These are phyloP conservation scores for Oryzias sinensis DNA, from an alignment of 2,797 vertebrate genomes.

Conservation along the genomic window DNA sequence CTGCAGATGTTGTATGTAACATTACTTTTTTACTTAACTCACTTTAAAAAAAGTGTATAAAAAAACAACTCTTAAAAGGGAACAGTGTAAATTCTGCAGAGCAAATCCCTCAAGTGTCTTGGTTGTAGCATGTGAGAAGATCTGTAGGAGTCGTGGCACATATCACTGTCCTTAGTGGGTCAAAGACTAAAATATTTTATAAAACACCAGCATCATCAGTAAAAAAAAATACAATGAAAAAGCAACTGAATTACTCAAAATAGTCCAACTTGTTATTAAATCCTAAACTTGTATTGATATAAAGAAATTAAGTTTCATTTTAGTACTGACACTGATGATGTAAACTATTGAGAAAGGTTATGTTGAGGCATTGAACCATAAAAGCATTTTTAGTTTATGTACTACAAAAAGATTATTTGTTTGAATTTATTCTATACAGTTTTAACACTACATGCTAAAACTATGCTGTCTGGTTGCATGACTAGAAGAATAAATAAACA, in stretches of 20 bases:
- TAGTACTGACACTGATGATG: neutral
- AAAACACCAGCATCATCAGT: slow-evolving; percentile 36
- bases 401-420: slow-evolving; percentile 24
- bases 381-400: slow-evolving; percentile 30
- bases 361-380: slow-evolving; percentile 23
- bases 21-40: too few relatives aligned
- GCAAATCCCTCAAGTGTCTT: slow-evolving; percentile 37
- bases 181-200: slow-evolving; percentile 30
- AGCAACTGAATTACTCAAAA: too few relatives aligned
- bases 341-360: slow-evolving; percentile 4
- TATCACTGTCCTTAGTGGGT: slow-evolving; percentile 39
- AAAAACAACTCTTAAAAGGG: slow-evolving; percentile 40
- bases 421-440: neutral
- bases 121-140: slow-evolving; percentile 42
- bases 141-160: slow-evolving; percentile 36
- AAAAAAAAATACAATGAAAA: slow-evolving; percentile 23
- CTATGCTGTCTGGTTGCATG: slow-evolving; percentile 9
- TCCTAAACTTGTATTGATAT: slow-evolving; percentile 1
- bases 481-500: neutral
- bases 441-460: too few relatives aligned
- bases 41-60: neutral
- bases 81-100: slow-evolving; percentile 50
- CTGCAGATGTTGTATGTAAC: neutral
- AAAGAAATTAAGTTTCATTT: neutral
- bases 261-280: too few relatives aligned